phyloP scores from a whole-genome alignment of 2,888 invertebrate species.

The Lampropteryx suffumata region DNA sequence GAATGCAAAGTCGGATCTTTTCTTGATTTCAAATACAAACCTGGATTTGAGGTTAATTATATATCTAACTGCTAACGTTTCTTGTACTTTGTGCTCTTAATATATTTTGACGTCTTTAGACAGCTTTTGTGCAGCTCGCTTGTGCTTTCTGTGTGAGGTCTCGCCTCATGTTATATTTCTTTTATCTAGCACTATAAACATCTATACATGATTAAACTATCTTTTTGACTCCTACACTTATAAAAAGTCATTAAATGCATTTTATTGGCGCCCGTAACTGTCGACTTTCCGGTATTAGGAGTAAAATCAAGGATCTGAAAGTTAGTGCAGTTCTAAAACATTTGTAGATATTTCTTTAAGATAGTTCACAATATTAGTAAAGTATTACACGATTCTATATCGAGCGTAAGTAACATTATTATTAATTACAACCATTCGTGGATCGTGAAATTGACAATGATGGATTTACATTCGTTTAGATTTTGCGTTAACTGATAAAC shows the following conservation, averaged over 20 bases:
- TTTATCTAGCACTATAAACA: constrained; percentile 18
- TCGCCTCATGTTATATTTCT: background rate
- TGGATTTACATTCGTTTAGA: constrained; percentile 34
- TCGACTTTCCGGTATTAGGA: background rate
- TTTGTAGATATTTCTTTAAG: constrained; percentile 7
- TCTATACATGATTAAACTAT: constrained; percentile 19
- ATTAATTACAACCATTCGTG: constrained; percentile 38
- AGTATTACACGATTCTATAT: constrained; percentile 14
- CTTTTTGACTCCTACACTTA: constrained; percentile 12
- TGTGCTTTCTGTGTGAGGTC: constrained; percentile 13
- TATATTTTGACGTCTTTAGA: constrained; percentile 9
- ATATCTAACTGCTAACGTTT: constrained; percentile 12
- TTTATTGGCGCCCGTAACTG: constrained; percentile 6
- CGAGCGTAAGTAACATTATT: constrained; percentile 29
- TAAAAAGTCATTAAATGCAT: constrained; percentile 9
- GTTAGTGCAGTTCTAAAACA: constrained; percentile 12
- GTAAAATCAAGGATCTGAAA: constrained; percentile 2
- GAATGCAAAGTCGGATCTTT: background rate
- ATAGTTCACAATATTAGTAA: constrained; percentile 12
- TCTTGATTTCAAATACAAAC: constrained; percentile 1
- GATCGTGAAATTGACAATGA: constrained; percentile 37
- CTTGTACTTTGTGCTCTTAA: constrained; percentile 25
- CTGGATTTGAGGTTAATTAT: background rate
- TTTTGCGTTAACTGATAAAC: constrained; percentile 35
- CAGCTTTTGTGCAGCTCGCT: constrained; percentile 13